Conservation (phyloP, 2,113 vertebrate genomes). For the Prionailurus viverrinus region DNA sequence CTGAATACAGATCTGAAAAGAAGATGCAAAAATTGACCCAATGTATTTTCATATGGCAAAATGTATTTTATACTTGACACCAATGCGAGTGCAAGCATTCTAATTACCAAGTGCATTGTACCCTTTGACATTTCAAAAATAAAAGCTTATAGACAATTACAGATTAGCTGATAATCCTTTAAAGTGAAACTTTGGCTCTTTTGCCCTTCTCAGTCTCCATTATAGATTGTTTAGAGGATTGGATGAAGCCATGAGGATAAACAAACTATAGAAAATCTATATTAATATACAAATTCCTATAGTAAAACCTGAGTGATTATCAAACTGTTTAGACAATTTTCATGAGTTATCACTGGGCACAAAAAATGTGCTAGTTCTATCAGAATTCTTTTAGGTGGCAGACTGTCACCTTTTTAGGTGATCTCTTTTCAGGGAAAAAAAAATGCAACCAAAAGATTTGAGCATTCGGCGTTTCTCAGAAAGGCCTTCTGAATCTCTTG, state of each 20-base stretch:
- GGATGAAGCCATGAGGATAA: neutral
- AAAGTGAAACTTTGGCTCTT: neutral
- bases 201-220: neutral
- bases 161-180: neutral
- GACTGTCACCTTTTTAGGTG: neutral
- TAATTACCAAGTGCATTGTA: neutral
- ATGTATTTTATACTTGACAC: neutral
- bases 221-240: neutral
- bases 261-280: neutral
- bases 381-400: neutral
- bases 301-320: neutral
- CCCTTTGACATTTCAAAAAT: neutral
- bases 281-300: neutral
- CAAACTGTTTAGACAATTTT: neutral
- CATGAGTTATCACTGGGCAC: neutral
- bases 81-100: neutral
- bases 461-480: neutral
- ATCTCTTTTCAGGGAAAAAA: neutral
- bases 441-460: neutral
- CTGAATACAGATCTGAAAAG: conserved; percentile 30
- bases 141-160: neutral
- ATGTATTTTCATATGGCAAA: neutral
- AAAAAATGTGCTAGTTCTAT: neutral
- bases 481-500: neutral
- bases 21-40: neutral